Conservation (phyloP, 2,888 invertebrate genomes). For the Idaea dimidiata region DNA sequence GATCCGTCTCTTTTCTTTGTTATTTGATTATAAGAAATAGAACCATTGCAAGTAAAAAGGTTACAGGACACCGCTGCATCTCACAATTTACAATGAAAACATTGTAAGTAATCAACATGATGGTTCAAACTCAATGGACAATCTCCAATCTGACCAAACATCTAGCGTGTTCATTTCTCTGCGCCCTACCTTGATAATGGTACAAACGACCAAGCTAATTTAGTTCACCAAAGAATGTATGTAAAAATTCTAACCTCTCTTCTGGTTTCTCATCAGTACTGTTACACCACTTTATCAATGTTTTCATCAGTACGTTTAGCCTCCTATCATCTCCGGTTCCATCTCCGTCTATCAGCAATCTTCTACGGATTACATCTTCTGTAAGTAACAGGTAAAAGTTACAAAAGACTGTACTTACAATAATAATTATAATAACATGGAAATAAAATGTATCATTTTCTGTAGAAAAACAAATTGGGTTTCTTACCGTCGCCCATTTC, state of each 20-base stretch:
- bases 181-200: not conserved
- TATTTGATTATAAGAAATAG: too few relatives aligned
- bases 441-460: not conserved
- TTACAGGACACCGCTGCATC: too few relatives aligned
- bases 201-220: not conserved
- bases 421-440: not conserved
- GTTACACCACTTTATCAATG: conserved; percentile 90
- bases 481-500: conserved; percentile 46
- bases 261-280: conserved; percentile 83
- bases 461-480: not conserved
- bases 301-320: conserved; percentile 91
- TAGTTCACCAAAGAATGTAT: not conserved
- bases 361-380: conserved; percentile 97
- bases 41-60: too few relatives aligned
- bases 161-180: not conserved
- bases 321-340: conserved; percentile 97
- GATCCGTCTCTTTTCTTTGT: too few relatives aligned
- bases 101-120: not conserved
- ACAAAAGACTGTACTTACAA: not conserved
- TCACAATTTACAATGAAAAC: too few relatives aligned
- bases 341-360: conserved; percentile 97
- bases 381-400: conserved; percentile 31
- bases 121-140: not conserved
- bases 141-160: not conserved
- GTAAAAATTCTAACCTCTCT: conserved; percentile 78